These are phyloP conservation scores for Paratilapia polleni DNA, from an alignment of 2,113 vertebrate species.

Conservation along the genomic window DNA sequence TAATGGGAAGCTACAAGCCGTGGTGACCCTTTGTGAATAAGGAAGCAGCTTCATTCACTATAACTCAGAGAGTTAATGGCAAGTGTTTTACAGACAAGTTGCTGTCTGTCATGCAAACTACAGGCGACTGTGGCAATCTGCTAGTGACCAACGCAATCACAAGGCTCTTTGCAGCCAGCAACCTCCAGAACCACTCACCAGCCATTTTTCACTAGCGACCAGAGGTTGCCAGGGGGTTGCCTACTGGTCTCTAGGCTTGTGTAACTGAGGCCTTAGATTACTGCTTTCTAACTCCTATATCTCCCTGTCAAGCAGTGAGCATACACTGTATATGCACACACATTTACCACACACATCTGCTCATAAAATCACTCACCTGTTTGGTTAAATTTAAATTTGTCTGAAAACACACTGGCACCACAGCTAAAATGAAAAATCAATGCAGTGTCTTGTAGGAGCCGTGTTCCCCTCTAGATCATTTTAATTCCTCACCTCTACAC, in stretches of 20 bases:
- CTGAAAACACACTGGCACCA: conserved; percentile 1
- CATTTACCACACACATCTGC: background rate
- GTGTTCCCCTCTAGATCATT: background rate
- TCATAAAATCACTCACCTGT: conserved; percentile 20
- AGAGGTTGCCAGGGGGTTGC: background rate
- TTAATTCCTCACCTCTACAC: conserved; percentile 15
- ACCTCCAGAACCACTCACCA: background rate
- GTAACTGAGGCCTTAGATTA: background rate
- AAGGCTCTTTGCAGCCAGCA: background rate
- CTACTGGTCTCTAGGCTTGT: background rate
- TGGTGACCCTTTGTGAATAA: too few relatives aligned
- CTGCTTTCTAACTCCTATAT: background rate
- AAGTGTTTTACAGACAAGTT: too few relatives aligned
- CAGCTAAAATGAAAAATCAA: conserved; percentile 39
- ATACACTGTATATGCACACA: too few relatives aligned
- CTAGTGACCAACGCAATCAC: background rate
- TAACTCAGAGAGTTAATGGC: too few relatives aligned
- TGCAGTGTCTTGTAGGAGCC: conserved; percentile 13
- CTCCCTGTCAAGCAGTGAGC: too few relatives aligned
- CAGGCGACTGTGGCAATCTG: background rate
- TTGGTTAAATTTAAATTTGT: conserved; percentile 11
- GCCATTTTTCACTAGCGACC: background rate
- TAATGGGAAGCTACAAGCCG: too few relatives aligned
- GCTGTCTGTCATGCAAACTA: background rate
- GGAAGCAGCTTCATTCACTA: too few relatives aligned